phyloP scores from a whole-genome alignment of 2,113 vertebrate species.

The Taxidea taxus region DNA sequence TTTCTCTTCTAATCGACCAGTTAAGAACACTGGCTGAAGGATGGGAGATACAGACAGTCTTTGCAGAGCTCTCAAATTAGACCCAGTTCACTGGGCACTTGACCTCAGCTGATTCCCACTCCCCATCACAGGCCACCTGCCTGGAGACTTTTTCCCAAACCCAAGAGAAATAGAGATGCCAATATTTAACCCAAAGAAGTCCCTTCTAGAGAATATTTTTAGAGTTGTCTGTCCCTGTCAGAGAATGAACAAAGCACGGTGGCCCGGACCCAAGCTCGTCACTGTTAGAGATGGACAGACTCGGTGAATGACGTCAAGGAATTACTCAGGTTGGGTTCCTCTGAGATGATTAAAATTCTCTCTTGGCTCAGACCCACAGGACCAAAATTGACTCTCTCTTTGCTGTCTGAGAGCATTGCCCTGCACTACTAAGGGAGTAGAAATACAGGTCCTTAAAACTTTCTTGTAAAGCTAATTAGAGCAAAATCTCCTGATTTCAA shows the following conservation, averaged over 20 bases:
- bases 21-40: background rate
- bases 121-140: background rate
- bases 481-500: background rate
- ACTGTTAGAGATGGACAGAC: slow-evolving; percentile 50
- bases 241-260: slow-evolving; percentile 65
- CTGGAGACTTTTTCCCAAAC: background rate
- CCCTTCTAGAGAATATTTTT: slow-evolving; percentile 70
- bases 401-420: slow-evolving; percentile 33
- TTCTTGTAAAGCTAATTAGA: slow-evolving; percentile 33
- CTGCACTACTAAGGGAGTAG: background rate
- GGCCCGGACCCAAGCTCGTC: slow-evolving; percentile 62
- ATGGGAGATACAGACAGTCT: background rate
- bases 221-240: slow-evolving; percentile 66
- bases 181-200: slow-evolving; percentile 45
- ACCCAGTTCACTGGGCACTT: background rate
- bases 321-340: slow-evolving; percentile 72
- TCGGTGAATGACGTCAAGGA: slow-evolving; percentile 70
- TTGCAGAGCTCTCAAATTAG: background rate
- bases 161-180: slow-evolving; percentile 27
- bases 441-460: slow-evolving; percentile 14
- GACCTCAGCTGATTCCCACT: background rate
- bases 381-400: slow-evolving; percentile 50
- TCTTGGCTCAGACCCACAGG: slow-evolving; percentile 56
- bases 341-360: slow-evolving; percentile 67
- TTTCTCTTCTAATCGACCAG: background rate